phyloP scores from a whole-genome alignment of 2,888 invertebrate genomes.

The Tupiocoris notatus region DNA sequence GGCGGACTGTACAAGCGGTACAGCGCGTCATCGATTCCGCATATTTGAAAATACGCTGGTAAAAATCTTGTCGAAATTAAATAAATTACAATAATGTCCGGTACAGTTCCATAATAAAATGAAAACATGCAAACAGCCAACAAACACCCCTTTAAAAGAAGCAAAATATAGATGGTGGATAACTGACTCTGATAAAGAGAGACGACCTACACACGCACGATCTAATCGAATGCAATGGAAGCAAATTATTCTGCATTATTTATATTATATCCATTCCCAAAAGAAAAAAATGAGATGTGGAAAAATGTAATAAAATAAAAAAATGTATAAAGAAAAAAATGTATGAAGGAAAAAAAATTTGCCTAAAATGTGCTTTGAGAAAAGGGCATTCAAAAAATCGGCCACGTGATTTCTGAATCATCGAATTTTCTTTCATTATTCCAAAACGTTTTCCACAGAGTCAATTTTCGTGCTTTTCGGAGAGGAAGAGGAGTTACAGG shows the following conservation, averaged over 20 bases:
- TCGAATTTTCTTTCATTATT: conserved; percentile 21
- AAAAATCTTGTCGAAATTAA: conserved; percentile 33
- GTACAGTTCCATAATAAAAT: conserved; percentile 47
- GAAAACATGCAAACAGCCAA: conserved; percentile 53
- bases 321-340: conserved; percentile 19
- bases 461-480: conserved; percentile 47
- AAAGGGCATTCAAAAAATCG: neutral
- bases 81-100: conserved; percentile 35
- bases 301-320: conserved; percentile 7
- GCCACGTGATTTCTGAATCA: conserved; percentile 1
- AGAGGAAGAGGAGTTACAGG: conserved; percentile 41
- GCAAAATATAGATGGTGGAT: conserved; percentile 52
- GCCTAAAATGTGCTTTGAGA: neutral
- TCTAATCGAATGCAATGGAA: conserved; percentile 31
- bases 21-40: neutral
- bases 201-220: conserved; percentile 22
- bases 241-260: neutral
- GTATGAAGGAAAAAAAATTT: neutral
- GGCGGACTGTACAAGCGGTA: conserved; percentile 25
- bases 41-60: conserved; percentile 1
- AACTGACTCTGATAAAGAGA: conserved; percentile 45
- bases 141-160: conserved; percentile 51
- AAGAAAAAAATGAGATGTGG: too few species aligned
- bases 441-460: conserved; percentile 44
- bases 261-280: conserved; percentile 18